phyloP scores from a whole-genome alignment of 2,797 vertebrate genomes.

The Acipenser ruthenus region DNA sequence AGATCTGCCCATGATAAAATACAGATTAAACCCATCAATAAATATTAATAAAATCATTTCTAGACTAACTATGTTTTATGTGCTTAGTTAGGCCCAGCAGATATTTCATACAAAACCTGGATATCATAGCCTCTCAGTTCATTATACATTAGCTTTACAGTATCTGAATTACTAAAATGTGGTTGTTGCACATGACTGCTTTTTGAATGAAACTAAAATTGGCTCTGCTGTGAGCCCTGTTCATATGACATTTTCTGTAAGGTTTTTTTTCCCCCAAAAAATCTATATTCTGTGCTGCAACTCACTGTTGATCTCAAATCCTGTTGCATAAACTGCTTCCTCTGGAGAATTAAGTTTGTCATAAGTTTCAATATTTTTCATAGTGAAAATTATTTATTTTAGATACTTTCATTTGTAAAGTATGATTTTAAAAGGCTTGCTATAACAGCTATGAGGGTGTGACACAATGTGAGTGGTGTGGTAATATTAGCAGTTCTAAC shows the following conservation, averaged over 20 bases:
- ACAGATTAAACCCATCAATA: neutral
- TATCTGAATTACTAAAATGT: conserved; percentile 7
- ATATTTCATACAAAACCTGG: conserved; percentile 1
- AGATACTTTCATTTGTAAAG: no score
- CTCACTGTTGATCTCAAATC: no score
- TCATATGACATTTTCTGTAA: neutral
- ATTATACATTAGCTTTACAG: conserved; percentile 8
- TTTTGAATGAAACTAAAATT: conserved; percentile 8
- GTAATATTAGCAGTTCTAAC: no score
- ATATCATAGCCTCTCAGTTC: conserved; percentile 4
- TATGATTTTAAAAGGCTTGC: no score
- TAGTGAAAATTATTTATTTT: no score
- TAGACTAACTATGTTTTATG: neutral
- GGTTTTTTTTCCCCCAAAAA: neutral
- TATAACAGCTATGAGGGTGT: no score
- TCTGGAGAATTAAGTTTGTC: no score
- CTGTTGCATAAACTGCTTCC: no score
- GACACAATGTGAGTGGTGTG: no score
- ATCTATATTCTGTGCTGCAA: no score
- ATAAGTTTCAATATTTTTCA: no score
- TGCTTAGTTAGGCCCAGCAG: neutral
- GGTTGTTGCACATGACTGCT: conserved; percentile 10
- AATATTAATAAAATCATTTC: neutral
- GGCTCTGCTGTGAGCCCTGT: neutral
- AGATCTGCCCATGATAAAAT: neutral